Evolutionary conservation across 1,140 invertebrate genomes (phyloP), one percentile per base, ranked within the genome.

Genomic region (Eupristina koningsbergeri): DNA sequence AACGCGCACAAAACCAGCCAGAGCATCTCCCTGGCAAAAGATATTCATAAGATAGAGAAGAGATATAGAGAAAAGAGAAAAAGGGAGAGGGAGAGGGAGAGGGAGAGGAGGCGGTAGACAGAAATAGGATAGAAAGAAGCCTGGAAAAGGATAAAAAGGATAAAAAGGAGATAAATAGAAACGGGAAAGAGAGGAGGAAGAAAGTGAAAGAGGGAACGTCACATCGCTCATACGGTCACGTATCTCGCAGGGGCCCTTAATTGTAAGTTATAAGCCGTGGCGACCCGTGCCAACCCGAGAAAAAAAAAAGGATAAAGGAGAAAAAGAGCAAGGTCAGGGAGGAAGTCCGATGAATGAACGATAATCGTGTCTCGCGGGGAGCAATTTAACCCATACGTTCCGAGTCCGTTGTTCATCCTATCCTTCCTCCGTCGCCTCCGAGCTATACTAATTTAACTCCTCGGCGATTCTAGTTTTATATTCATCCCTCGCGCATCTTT

Each of bases 231-330:
- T 29, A 7, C 34, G 34, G 73, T 77, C 74, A 63, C 81, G 22
- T 39, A 34, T 69, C 61, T 78, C 74, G 29, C 31, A 29, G 26
- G 69, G 36, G 6, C 39, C n/a, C 67, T 84, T 79, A 84, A 84
- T 84, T 84, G 83, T 84, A 64, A 84, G 77, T 84, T 84, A 84
- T 80, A 84, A 84, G 83, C 77, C 77, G 22, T 17, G 73, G 34
- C 34, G 82, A 84, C n/a, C 50, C 31, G 45, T 19, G 58, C 17
- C 31, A 58, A 22, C 17, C 22, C 47, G 41, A 17, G 45, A 80
- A 79, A 83, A 84, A 58, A 58, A 75, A 69, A 76, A 84, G 80
- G 83, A 67, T 84, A n/a, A n/a, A n/a, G 64, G 41, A 17, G 45
- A 80, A 79, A 83, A 84, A 58, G 69, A 75, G 77, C 83, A 84